Percentiles rank a stretch among this genome's conserved stretches.
Evolutionary conservation across 2,888 invertebrate species (phyloP).

Genomic region (Chrysolina haemoptera): DNA sequence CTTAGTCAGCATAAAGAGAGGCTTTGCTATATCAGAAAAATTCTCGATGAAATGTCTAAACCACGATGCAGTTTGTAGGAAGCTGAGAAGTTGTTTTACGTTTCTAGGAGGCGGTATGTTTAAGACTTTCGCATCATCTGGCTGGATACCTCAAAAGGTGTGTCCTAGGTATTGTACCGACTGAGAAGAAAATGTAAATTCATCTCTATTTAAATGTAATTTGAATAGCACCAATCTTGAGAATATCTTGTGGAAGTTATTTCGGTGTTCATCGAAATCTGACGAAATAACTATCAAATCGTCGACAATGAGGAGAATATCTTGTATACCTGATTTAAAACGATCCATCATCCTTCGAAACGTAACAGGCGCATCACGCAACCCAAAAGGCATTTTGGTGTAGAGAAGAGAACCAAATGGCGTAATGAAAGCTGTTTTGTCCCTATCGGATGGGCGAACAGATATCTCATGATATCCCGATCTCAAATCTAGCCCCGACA

Average conservation of each 20-base stretch:
- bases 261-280: too few relatives aligned
- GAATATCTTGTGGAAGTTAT: conserved; percentile 47
- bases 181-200: conserved; percentile 47
- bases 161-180: conserved; percentile 52
- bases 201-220: conserved; percentile 50
- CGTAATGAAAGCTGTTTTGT: conserved; percentile 46
- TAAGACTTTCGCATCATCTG: too few relatives aligned
- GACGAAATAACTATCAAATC: too few relatives aligned
- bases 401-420: conserved; percentile 60
- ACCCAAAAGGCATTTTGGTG: too few relatives aligned
- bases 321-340: too few relatives aligned
- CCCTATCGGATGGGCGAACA: conserved; percentile 29
- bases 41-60: conserved; percentile 30
- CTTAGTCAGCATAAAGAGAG: background rate
- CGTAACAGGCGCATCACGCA: too few relatives aligned
- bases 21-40: conserved; percentile 9
- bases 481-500: conserved; percentile 36
- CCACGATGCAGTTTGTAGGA: conserved; percentile 52
- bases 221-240: conserved; percentile 42
- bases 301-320: too few relatives aligned
- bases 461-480: conserved; percentile 31
- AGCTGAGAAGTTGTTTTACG: conserved; percentile 47
- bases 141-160: conserved; percentile 47
- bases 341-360: too few relatives aligned
- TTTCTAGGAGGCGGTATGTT: conserved; percentile 39